Evolutionary conservation across 2,113 vertebrate species (phyloP).

Genomic region (Eupsittula cactorum): DNA sequence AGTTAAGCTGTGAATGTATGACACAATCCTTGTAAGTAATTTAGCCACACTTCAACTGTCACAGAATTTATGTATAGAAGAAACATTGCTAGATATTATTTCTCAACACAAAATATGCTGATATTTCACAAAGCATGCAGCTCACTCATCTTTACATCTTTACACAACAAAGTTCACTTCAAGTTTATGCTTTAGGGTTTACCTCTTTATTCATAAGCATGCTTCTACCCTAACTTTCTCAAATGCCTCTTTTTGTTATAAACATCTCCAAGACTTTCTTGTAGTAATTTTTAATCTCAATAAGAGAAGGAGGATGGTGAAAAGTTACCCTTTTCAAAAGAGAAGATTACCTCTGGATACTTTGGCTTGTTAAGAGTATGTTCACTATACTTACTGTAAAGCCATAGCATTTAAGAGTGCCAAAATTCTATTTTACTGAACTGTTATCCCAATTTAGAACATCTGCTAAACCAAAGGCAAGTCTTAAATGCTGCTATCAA

Average conservation of each 20-base stretch:
- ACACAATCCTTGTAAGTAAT: background rate
- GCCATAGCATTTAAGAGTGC: background rate
- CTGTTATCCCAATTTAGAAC: background rate
- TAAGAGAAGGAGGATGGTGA: background rate
- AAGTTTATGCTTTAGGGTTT: background rate
- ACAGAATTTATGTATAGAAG: background rate
- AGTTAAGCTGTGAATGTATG: background rate
- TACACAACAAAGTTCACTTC: background rate
- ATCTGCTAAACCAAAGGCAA: background rate
- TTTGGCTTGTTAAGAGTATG: background rate
- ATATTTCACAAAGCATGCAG: constrained; percentile 13
- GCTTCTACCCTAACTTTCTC: background rate
- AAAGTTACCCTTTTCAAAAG: background rate
- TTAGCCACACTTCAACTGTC: background rate
- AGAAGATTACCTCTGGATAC: background rate
- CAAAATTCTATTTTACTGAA: background rate
- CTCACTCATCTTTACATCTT: background rate
- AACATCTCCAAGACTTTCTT: background rate
- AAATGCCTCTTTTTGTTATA: background rate
- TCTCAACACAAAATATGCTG: background rate
- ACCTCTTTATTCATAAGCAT: background rate
- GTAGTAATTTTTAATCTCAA: background rate
- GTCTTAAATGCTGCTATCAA: background rate
- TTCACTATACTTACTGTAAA: background rate
- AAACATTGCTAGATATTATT: background rate